A percentile compares a stretch with the other conserved stretches of the same genome.
phyloP scores from a whole-genome alignment of 1,140 invertebrate species.

The Conopomorpha cramerella region DNA sequence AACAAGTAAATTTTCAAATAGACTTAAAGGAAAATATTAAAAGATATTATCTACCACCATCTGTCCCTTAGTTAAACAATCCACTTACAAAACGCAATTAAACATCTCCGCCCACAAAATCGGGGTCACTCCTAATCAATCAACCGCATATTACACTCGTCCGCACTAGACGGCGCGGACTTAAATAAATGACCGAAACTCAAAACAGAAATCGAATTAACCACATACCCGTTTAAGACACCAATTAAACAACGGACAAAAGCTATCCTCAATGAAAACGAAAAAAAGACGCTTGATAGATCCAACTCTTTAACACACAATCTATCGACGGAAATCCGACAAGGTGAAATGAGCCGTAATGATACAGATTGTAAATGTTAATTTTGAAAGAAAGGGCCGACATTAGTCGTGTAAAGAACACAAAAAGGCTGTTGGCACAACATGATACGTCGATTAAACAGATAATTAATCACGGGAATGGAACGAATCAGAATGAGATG shows the following conservation, averaged over 20 bases:
- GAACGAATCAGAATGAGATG: conserved; percentile 60
- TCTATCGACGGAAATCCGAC: conserved; percentile 19
- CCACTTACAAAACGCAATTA: conserved; percentile 10
- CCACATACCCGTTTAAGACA: conserved; percentile 45
- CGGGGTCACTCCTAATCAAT: conserved; percentile 41
- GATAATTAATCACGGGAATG: conserved; percentile 60
- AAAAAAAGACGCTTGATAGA: conserved; percentile 43
- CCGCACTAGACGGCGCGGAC: conserved; percentile 20
- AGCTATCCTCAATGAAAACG: conserved; percentile 46
- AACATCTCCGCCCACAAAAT: conserved; percentile 16
- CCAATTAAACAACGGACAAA: conserved; percentile 57
- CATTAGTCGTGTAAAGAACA: conserved; percentile 14
- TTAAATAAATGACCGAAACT: conserved; percentile 39
- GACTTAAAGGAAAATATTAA: too few relatives aligned
- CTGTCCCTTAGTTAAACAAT: conserved; percentile 4
- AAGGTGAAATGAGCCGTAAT: conserved; percentile 15
- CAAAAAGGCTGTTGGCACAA: conserved; percentile 53
- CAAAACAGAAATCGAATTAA: conserved; percentile 49
- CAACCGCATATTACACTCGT: conserved; percentile 48
- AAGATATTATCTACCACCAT: too few relatives aligned
- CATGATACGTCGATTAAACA: conserved; percentile 61
- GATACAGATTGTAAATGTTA: conserved; percentile 5
- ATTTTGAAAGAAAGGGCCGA: conserved; percentile 4
- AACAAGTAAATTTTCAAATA: too few relatives aligned
- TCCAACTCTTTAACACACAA: conserved; percentile 56